These are phyloP conservation scores for Pelusios castaneus DNA, from an alignment of 2,113 vertebrate species.

Conservation along the genomic window DNA sequence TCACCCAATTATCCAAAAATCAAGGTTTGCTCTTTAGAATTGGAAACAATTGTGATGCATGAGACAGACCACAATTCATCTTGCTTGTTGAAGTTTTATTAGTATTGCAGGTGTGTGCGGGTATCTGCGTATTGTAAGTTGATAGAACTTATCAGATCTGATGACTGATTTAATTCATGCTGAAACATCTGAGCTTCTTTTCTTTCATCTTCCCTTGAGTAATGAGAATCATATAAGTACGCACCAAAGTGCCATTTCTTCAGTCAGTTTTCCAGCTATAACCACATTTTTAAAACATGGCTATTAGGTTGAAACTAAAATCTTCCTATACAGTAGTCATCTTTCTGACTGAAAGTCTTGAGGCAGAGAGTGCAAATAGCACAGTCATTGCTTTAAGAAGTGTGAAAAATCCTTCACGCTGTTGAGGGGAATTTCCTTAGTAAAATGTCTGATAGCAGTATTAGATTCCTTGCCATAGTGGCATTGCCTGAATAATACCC, in stretches of 20 bases:
- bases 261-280: not conserved
- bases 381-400: not conserved
- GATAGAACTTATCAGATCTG: not conserved
- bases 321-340: not conserved
- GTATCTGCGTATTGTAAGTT: not conserved
- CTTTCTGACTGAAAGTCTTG: not conserved
- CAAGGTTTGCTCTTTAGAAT: not conserved
- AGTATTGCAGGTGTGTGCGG: not conserved
- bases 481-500: not conserved
- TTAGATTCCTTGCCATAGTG: not conserved
- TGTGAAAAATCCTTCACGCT: not conserved
- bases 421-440: not conserved
- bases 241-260: not conserved
- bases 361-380: not conserved
- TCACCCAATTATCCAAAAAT: not conserved
- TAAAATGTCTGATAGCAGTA: not conserved
- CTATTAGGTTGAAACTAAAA: constrained; percentile 4
- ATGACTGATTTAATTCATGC: not conserved
- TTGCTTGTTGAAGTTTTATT: not conserved
- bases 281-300: not conserved
- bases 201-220: not conserved
- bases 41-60: not conserved
- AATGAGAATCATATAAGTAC: not conserved
- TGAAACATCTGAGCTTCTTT: not conserved
- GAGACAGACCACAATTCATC: accelerated